Evolutionary conservation across 2,113 vertebrate species (phyloP).

Genomic region (Microtus ochrogaster): DNA sequence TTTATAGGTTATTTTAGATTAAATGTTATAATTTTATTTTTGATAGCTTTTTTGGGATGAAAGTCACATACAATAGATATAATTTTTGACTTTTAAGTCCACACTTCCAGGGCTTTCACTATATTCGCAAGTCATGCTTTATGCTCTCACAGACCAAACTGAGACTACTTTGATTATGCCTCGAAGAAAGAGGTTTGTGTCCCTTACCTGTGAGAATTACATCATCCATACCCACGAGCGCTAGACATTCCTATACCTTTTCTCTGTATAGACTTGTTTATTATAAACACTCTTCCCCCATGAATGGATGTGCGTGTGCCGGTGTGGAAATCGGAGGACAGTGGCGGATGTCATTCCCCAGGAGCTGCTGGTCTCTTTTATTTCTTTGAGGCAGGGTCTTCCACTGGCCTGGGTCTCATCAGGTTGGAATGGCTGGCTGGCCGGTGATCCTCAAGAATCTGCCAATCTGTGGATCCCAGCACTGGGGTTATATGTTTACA

Average conservation of each 20-base stretch:
- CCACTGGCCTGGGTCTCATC: neutral
- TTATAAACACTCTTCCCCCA: neutral
- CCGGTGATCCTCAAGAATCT: neutral
- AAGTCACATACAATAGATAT: neutral
- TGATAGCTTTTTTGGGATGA: conserved; percentile 3
- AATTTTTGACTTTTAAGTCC: neutral
- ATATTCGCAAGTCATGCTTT: neutral
- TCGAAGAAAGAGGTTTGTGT: neutral
- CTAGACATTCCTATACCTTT: neutral
- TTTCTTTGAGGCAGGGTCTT: neutral
- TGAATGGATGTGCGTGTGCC: neutral
- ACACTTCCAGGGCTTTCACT: neutral
- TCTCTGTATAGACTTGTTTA: neutral
- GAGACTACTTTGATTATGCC: neutral
- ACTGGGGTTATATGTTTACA: too few species aligned
- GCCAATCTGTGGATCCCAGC: neutral
- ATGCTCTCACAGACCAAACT: neutral
- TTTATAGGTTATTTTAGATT: neutral
- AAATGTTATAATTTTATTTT: neutral
- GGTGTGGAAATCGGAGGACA: neutral
- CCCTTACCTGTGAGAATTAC: neutral
- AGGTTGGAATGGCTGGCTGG: too few species aligned
- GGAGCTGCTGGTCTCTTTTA: neutral
- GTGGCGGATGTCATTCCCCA: too few species aligned
- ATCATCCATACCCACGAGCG: neutral